These are phyloP conservation scores for Drosophila sordidapex DNA, from an alignment of 2,888 invertebrate species.

Conservation along the genomic window DNA sequence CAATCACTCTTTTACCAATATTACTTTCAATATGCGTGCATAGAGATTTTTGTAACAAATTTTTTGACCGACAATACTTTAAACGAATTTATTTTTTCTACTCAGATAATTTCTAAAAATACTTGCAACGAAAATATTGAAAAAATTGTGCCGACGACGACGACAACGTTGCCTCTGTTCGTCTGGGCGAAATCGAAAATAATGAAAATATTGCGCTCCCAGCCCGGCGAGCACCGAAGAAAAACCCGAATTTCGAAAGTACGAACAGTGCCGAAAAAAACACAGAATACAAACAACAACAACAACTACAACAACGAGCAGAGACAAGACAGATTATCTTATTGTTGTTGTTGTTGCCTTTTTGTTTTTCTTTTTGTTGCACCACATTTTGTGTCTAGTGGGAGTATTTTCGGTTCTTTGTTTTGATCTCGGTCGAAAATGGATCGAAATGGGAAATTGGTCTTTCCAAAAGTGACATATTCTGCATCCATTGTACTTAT, in stretches of 20 bases:
- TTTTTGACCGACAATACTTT: slow-evolving; percentile 52
- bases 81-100: slow-evolving; percentile 32
- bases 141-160: slow-evolving; percentile 61
- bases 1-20: neutral
- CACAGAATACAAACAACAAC: neutral
- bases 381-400: slow-evolving; percentile 14
- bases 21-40: slow-evolving; percentile 8
- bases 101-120: slow-evolving; percentile 74
- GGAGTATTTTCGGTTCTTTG: slow-evolving; percentile 31
- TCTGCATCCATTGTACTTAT: neutral
- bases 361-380: neutral
- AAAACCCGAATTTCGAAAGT: slow-evolving; percentile 51
- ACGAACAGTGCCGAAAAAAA: slow-evolving; percentile 39
- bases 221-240: slow-evolving; percentile 42
- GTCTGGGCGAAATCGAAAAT: slow-evolving; percentile 66
- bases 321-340: slow-evolving; percentile 18
- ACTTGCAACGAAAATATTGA: slow-evolving; percentile 70
- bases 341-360: neutral
- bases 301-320: slow-evolving; percentile 10
- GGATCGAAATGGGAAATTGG: slow-evolving; percentile 2
- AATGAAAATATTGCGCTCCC: slow-evolving; percentile 62
- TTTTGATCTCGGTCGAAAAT: slow-evolving; percentile 23
- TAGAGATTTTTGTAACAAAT: slow-evolving; percentile 38
- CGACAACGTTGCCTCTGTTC: slow-evolving; percentile 36
- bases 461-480: slow-evolving; percentile 12